These are phyloP conservation scores for Sarcophilus harrisii DNA, from an alignment of 2,797 vertebrate genomes.

Conservation along the genomic window DNA sequence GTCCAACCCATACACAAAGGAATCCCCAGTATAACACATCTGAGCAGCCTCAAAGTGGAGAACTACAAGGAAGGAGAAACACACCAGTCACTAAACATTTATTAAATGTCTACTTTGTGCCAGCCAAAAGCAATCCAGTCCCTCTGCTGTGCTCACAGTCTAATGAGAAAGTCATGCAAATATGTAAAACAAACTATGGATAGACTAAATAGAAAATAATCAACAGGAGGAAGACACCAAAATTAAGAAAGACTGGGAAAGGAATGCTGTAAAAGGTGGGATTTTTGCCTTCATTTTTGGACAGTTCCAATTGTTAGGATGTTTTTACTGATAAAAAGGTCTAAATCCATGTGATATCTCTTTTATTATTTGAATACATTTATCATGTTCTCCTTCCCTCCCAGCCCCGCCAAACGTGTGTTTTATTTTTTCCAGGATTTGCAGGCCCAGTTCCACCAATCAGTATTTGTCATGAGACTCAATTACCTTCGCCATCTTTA, in stretches of 20 bases:
- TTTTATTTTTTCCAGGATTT: neutral
- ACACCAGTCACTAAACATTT: neutral
- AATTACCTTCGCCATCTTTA: neutral
- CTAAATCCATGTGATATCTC: neutral
- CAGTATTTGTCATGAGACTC: neutral
- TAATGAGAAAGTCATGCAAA: neutral
- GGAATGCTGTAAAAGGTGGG: neutral
- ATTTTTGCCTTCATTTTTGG: neutral
- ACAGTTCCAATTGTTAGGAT: neutral
- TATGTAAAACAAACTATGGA: neutral
- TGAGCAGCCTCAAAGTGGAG: neutral
- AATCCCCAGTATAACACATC: neutral
- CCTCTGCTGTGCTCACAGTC: neutral
- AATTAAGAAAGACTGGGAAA: neutral
- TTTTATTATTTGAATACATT: neutral
- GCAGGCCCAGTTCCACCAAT: neutral
- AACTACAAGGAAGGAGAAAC: neutral
- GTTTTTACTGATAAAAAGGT: neutral
- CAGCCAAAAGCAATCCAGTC: neutral
- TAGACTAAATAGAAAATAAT: neutral
- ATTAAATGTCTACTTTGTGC: neutral
- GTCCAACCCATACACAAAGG: neutral
- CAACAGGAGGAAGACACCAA: neutral
- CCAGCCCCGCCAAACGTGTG: too few relatives aligned
- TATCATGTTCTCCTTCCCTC: neutral